Evolutionary conservation across 2,113 vertebrate genomes (phyloP).

Genomic region (Syngnathus typhle): DNA sequence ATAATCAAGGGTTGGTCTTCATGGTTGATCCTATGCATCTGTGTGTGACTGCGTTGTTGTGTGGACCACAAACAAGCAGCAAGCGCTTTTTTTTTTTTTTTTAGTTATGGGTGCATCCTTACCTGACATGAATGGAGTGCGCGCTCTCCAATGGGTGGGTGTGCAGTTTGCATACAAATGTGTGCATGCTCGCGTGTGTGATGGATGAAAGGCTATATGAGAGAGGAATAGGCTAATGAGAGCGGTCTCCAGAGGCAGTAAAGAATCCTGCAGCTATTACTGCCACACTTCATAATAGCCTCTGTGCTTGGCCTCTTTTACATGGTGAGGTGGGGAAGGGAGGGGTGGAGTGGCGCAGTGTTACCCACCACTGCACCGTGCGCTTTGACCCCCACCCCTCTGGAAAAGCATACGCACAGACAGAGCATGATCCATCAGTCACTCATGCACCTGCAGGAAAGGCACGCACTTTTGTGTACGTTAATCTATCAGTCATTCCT

Average conservation of each 20-base stretch:
- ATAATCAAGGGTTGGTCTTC: background rate
- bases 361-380: constrained; percentile 42
- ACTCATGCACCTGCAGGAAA: constrained; percentile 44
- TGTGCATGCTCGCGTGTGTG: constrained; percentile 43
- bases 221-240: constrained; percentile 71
- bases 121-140: constrained; percentile 10
- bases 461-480: constrained; percentile 8
- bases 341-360: constrained; percentile 4
- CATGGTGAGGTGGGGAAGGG: constrained; percentile 47
- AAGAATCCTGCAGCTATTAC: constrained; percentile 67
- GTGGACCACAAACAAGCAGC: background rate
- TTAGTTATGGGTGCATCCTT: background rate
- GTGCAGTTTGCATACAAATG: constrained; percentile 7
- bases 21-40: background rate
- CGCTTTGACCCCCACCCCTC: constrained; percentile 33
- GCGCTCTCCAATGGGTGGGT: background rate
- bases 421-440: constrained; percentile 21
- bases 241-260: constrained; percentile 61
- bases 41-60: constrained; percentile 7
- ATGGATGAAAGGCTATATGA: constrained; percentile 69
- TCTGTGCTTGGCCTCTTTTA: constrained; percentile 64
- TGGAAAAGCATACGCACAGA: constrained; percentile 19
- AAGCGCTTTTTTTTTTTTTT: background rate
- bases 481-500: constrained; percentile 19
- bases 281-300: constrained; percentile 64